These are phyloP conservation scores for Microctenopoma steveboyesi DNA, from an alignment of 2,797 vertebrate genomes.

Conservation along the genomic window DNA sequence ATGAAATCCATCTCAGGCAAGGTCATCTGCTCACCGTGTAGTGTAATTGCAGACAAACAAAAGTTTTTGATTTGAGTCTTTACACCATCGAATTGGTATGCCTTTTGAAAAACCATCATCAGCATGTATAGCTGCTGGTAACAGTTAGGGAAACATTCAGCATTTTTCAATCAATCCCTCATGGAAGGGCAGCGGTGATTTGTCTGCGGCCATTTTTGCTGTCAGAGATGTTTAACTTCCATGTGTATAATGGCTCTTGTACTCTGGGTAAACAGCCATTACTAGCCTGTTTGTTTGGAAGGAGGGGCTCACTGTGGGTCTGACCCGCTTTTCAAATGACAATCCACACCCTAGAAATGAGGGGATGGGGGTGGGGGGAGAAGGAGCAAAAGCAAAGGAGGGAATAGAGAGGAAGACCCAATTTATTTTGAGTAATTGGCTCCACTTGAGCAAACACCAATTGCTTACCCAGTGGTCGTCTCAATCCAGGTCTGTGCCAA, in stretches of 20 bases:
- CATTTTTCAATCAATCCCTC: slow-evolving; percentile 77
- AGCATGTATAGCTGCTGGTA: slow-evolving; percentile 70
- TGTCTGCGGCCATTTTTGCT: slow-evolving; percentile 82
- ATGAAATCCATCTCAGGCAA: slow-evolving; percentile 64
- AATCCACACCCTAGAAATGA: slow-evolving; percentile 74
- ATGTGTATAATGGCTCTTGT: slow-evolving; percentile 78
- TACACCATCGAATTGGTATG: slow-evolving; percentile 68
- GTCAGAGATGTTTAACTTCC: slow-evolving; percentile 86
- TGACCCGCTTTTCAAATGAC: slow-evolving; percentile 77
- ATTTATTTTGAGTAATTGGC: slow-evolving; percentile 87
- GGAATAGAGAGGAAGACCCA: slow-evolving; percentile 79
- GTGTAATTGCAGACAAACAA: slow-evolving; percentile 71
- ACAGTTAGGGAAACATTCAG: slow-evolving; percentile 77
- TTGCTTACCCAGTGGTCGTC: slow-evolving; percentile 74
- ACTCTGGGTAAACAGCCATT: slow-evolving; percentile 84
- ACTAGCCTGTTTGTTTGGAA: slow-evolving; percentile 85
- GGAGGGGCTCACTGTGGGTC: slow-evolving; percentile 71
- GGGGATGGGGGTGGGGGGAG: slow-evolving; percentile 42
- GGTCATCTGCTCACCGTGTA: slow-evolving; percentile 60
- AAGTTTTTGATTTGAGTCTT: slow-evolving; percentile 68
- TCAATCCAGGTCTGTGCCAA: slow-evolving; percentile 65
- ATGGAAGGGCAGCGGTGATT: slow-evolving; percentile 81
- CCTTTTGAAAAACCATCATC: slow-evolving; percentile 57
- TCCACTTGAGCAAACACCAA: slow-evolving; percentile 86
- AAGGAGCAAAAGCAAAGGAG: slow-evolving; percentile 62